phyloP scores from a whole-genome alignment of 2,113 vertebrate species.

The Mus spicilegus region DNA sequence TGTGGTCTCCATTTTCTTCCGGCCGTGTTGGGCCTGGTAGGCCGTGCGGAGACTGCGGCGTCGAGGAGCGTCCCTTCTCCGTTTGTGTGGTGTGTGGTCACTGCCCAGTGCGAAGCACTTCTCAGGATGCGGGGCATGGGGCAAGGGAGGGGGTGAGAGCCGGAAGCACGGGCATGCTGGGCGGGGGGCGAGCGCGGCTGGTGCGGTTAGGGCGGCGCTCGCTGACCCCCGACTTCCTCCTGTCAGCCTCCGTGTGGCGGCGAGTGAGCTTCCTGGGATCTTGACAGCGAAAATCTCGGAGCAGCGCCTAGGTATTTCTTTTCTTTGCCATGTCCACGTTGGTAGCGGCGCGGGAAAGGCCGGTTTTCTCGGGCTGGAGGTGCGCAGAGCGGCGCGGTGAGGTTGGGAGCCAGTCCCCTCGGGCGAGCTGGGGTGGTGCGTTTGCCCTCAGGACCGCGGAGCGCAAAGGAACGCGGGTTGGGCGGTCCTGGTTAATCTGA shows the following conservation, averaged over 20 bases:
- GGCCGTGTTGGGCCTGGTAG: background rate
- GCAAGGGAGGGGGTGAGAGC: background rate
- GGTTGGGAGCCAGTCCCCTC: background rate
- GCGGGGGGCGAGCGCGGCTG: background rate
- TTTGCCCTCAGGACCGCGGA: constrained; percentile 34
- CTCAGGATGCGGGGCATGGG: background rate
- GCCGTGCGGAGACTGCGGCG: background rate
- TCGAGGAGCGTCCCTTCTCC: background rate
- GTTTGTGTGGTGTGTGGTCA: constrained; percentile 62
- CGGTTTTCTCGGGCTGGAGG: background rate
- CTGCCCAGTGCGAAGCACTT: constrained; percentile 47
- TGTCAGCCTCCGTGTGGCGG: constrained; percentile 34
- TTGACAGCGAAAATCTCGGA: constrained; percentile 51
- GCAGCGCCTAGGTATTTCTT: constrained; percentile 71
- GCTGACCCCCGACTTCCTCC: background rate
- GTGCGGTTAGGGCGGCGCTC: background rate
- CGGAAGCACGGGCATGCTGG: background rate
- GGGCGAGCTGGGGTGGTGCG: constrained; percentile 15
- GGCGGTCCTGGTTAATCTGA: constrained; percentile 70
- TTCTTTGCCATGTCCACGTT: constrained; percentile 67
- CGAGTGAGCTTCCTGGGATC: constrained; percentile 40
- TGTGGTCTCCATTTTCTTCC: constrained; percentile 72
- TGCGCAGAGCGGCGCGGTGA: background rate
- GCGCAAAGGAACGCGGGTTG: constrained; percentile 36
- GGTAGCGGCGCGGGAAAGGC: constrained; percentile 4